Conservation (phyloP, 1,140 invertebrate species). For the Camponotus pennsylvanicus region DNA sequence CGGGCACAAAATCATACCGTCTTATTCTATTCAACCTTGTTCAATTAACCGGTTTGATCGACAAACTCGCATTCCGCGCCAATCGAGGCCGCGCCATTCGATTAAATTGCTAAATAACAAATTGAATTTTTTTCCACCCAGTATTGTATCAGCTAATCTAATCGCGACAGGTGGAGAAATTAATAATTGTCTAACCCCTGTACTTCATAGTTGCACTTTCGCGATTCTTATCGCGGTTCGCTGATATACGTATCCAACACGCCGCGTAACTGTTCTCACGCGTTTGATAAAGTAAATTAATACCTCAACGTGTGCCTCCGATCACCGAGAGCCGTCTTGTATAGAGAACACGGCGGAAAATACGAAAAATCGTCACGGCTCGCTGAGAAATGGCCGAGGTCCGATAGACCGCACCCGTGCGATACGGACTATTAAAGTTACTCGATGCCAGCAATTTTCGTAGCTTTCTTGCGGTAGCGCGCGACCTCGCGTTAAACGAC, state of each 20-base stretch:
- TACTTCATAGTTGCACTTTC: background rate
- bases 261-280: background rate
- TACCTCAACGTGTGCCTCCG: too few species aligned
- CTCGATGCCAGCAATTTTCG: conserved; percentile 41
- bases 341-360: background rate
- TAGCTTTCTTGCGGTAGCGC: conserved; percentile 28
- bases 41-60: conserved; percentile 57
- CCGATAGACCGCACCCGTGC: conserved; percentile 33
- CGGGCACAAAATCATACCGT: conserved; percentile 45
- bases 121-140: background rate
- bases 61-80: conserved; percentile 34
- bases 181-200: background rate
- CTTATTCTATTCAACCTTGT: conserved; percentile 53
- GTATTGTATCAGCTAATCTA: background rate
- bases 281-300: background rate
- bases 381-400: conserved; percentile 7
- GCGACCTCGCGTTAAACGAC: background rate
- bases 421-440: conserved; percentile 57
- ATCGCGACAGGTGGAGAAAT: background rate
- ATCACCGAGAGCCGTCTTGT: background rate
- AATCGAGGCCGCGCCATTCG: conserved; percentile 8
- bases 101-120: background rate
- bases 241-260: background rate
- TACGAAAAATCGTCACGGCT: background rate
- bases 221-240: background rate